Conservation (phyloP, 2,113 vertebrate species). For the Apteryx owenii region DNA sequence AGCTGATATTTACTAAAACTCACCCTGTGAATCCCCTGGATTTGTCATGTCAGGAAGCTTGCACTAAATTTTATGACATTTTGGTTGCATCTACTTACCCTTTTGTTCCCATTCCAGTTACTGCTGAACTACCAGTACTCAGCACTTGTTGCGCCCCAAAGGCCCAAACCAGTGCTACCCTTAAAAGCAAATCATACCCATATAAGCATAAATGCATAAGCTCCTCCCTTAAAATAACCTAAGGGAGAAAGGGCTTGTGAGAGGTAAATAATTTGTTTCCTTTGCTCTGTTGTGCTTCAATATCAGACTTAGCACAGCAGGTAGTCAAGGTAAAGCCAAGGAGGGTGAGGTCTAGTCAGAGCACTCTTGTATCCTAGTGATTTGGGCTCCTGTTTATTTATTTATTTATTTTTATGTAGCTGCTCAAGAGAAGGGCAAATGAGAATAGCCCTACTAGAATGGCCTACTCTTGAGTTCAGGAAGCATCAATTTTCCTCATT, state of each 20-base stretch:
- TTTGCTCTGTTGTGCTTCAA: neutral
- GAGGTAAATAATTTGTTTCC: neutral
- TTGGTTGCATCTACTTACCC: neutral
- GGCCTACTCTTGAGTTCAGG: neutral
- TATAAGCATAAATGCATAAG: neutral
- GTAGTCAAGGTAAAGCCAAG: neutral
- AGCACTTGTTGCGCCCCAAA: neutral
- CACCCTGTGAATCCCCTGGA: neutral
- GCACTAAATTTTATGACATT: neutral
- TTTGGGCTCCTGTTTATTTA: neutral
- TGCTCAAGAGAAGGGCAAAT: neutral
- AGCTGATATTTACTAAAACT: neutral
- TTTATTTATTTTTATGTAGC: neutral
- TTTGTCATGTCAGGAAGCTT: neutral
- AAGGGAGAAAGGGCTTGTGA: neutral
- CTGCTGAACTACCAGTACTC: neutral
- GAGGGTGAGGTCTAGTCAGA: neutral
- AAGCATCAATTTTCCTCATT: neutral
- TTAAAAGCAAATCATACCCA: neutral
- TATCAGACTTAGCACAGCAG: neutral
- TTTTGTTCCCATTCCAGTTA: neutral
- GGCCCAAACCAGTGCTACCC: neutral
- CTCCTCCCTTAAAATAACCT: neutral
- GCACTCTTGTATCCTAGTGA: neutral
- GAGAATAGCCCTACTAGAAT: neutral